Evolutionary conservation across 2,888 invertebrate genomes (phyloP).

Genomic region (Chaitophorus viminalis): DNA sequence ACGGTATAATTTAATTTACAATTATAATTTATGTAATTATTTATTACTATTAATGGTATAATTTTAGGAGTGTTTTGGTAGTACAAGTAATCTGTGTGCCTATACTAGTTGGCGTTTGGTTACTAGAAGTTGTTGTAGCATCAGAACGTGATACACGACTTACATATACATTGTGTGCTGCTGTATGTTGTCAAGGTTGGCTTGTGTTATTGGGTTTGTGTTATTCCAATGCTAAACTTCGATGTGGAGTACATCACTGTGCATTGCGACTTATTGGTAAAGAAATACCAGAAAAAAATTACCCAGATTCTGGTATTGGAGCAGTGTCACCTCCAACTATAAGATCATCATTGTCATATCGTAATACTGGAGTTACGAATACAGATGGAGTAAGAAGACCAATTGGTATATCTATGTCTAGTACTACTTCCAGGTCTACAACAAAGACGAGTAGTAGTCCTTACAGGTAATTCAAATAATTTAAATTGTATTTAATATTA

Average conservation of each 20-base stretch:
- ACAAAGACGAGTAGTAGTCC: conserved; percentile 95
- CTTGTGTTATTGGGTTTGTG: conserved; percentile 89
- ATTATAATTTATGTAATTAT: not conserved
- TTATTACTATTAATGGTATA: conserved; percentile 41
- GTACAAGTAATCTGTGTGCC: conserved; percentile 86
- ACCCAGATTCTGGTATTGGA: conserved; percentile 52
- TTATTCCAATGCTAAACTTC: conserved; percentile 84
- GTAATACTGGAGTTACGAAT: conserved; percentile 70
- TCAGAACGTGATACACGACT: conserved; percentile 79
- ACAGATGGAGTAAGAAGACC: conserved; percentile 76
- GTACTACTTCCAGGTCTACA: conserved; percentile 92
- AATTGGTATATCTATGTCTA: conserved; percentile 93
- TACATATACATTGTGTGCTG: conserved; percentile 80
- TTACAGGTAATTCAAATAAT: conserved; percentile 74
- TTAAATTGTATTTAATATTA: not conserved
- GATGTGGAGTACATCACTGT: conserved; percentile 78
- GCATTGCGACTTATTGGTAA: conserved; percentile 81
- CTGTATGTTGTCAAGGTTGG: conserved; percentile 81
- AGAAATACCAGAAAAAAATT: conserved; percentile 74
- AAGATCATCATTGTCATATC: conserved; percentile 83
- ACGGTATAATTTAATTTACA: conserved; percentile 69
- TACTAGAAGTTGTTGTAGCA: conserved; percentile 81
- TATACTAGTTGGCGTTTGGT: conserved; percentile 86
- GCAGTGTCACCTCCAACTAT: conserved; percentile 46
- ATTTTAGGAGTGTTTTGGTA: conserved; percentile 63